A percentile compares a stretch with the other conserved stretches of the same genome.
Conservation (phyloP, 2,113 vertebrate species). For the Caloenas nicobarica region DNA sequence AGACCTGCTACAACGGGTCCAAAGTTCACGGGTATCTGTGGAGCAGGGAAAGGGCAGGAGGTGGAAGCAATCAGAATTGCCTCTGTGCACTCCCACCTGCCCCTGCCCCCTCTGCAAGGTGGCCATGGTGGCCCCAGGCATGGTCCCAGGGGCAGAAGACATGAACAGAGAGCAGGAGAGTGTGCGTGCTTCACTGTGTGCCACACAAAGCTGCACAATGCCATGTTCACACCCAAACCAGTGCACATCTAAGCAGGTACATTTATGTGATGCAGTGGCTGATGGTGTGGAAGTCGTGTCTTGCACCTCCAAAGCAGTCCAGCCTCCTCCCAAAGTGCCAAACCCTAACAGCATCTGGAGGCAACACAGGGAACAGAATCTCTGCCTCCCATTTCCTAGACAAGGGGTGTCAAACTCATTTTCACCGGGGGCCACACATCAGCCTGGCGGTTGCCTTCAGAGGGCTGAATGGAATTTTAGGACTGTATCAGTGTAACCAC, state of each 20-base stretch:
- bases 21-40: accelerated
- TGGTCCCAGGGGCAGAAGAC: too few relatives aligned
- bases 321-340: not conserved
- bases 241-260: not conserved
- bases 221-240: not conserved
- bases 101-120: not conserved
- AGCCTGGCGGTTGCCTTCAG: too few relatives aligned
- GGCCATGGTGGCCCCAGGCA: not conserved
- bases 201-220: not conserved
- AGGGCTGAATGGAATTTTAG: too few relatives aligned
- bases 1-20: not conserved
- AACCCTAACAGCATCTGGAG: not conserved
- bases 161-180: not conserved
- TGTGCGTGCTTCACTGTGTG: not conserved
- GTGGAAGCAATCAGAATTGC: not conserved
- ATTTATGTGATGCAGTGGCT: not conserved
- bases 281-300: not conserved
- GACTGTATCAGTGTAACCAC: too few relatives aligned
- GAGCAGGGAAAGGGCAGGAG: not conserved
- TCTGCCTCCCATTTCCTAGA: not conserved
- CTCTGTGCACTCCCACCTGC: accelerated
- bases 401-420: too few relatives aligned
- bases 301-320: not conserved
- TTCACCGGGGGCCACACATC: too few relatives aligned
- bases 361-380: not conserved